Conservation (phyloP, 2,113 vertebrate species). For the Balaeniceps rex region DNA sequence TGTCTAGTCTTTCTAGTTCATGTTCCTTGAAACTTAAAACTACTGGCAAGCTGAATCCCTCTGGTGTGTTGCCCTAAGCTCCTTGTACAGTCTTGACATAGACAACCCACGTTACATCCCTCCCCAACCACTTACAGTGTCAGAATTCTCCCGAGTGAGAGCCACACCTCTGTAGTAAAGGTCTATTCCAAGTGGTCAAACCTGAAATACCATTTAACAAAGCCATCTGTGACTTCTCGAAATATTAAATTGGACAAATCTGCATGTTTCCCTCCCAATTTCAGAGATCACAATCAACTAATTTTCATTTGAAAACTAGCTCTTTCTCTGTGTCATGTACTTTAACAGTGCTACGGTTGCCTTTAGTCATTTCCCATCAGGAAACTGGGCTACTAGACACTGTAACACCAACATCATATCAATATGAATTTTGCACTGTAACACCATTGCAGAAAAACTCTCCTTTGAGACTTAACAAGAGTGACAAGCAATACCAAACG, state of each 20-base stretch:
- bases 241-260: neutral
- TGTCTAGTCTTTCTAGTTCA: neutral
- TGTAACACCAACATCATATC: neutral
- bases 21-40: neutral
- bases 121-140: neutral
- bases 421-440: neutral
- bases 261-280: neutral
- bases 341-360: neutral
- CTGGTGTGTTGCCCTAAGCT: neutral
- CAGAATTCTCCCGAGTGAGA: fast-evolving
- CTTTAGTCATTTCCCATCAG: neutral
- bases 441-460: neutral
- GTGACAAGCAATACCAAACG: neutral
- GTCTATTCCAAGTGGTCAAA: neutral
- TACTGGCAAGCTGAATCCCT: neutral
- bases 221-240: neutral
- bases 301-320: neutral
- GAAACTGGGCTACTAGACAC: neutral
- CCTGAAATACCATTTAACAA: neutral
- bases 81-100: neutral
- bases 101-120: neutral
- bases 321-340: neutral
- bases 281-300: neutral
- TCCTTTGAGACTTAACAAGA: slow-evolving; percentile 12
- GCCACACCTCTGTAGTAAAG: neutral